A percentile compares a stretch with the other conserved stretches of the same genome.
Conservation (phyloP, 2,113 vertebrate genomes). For the Silurus asotus region DNA sequence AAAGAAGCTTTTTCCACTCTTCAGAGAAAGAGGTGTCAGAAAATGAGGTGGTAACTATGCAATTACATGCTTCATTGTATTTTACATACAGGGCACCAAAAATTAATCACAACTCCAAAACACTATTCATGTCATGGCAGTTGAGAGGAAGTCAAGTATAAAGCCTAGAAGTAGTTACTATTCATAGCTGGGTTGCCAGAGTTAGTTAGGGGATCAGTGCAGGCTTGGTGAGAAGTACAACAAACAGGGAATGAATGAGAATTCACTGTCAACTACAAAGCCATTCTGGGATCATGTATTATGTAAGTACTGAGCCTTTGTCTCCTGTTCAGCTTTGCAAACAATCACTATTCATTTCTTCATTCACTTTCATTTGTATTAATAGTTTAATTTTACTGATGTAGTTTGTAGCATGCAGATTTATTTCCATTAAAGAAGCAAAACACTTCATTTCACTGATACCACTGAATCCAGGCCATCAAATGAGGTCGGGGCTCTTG, state of each 20-base stretch:
- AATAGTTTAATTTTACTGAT: slow-evolving; percentile 30
- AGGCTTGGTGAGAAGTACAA: slow-evolving; percentile 3
- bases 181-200: background rate
- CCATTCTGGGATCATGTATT: slow-evolving; percentile 8
- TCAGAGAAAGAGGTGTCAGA: slow-evolving; percentile 11
- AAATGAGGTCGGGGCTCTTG: slow-evolving; percentile 40
- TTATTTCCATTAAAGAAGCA: slow-evolving; percentile 41
- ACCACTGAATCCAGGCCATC: slow-evolving; percentile 33
- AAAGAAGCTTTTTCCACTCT: slow-evolving; percentile 41
- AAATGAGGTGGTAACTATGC: slow-evolving; percentile 14
- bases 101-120: slow-evolving; percentile 43
- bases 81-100: slow-evolving; percentile 29
- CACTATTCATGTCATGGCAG: slow-evolving; percentile 39
- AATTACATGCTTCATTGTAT: slow-evolving; percentile 45
- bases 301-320: background rate
- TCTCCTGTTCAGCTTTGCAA: background rate
- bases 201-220: slow-evolving; percentile 30
- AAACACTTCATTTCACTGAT: slow-evolving; percentile 20
- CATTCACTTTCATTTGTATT: background rate
- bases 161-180: slow-evolving; percentile 25
- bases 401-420: slow-evolving; percentile 37
- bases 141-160: slow-evolving; percentile 9
- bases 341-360: background rate
- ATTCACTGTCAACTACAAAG: slow-evolving; percentile 13
- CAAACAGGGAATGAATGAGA: slow-evolving; percentile 17